A percentile compares a stretch with the other conserved stretches of the same genome.
Conservation (phyloP, 1,140 invertebrate genomes). For the Drosophila sucinea region DNA sequence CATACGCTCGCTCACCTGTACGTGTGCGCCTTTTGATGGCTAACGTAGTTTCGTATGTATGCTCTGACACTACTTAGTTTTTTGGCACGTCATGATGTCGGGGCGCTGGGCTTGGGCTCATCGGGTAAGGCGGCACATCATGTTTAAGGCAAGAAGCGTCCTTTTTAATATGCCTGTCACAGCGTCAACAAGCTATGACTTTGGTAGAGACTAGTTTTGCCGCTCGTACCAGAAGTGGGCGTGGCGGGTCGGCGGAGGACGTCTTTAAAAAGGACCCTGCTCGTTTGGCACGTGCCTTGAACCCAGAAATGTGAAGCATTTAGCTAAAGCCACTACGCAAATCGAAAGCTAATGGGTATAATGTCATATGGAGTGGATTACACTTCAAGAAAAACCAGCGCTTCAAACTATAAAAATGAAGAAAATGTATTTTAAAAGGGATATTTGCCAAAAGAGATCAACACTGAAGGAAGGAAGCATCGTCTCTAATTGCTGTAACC, state of each 20-base stretch:
- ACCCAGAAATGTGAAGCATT: slow-evolving; percentile 55
- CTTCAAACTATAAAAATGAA: neutral
- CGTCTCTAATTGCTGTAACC: neutral
- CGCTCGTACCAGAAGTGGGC: slow-evolving; percentile 11
- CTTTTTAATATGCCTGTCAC: slow-evolving; percentile 80
- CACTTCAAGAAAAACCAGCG: neutral
- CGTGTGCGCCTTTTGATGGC: slow-evolving; percentile 72
- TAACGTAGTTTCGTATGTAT: slow-evolving; percentile 19
- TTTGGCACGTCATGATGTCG: slow-evolving; percentile 69
- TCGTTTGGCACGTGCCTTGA: slow-evolving; percentile 64
- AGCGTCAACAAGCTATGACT: slow-evolving; percentile 56
- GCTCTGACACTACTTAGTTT: slow-evolving; percentile 78
- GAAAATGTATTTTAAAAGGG: neutral
- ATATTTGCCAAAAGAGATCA: neutral
- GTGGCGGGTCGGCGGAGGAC: neutral
- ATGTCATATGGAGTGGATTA: slow-evolving; percentile 20
- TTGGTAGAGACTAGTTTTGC: slow-evolving; percentile 58
- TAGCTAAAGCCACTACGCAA: slow-evolving; percentile 75
- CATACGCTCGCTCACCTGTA: slow-evolving; percentile 50
- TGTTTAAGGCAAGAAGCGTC: slow-evolving; percentile 50
- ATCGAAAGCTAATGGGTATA: slow-evolving; percentile 72
- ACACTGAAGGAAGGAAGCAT: neutral
- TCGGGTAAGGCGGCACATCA: slow-evolving; percentile 33
- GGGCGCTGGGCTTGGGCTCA: neutral
- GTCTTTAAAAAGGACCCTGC: slow-evolving; percentile 62